A percentile compares a stretch with the other conserved stretches of the same genome.
These are phyloP conservation scores for Pentalonia nigronervosa DNA, from an alignment of 1,140 invertebrate genomes.

Conservation along the genomic window DNA sequence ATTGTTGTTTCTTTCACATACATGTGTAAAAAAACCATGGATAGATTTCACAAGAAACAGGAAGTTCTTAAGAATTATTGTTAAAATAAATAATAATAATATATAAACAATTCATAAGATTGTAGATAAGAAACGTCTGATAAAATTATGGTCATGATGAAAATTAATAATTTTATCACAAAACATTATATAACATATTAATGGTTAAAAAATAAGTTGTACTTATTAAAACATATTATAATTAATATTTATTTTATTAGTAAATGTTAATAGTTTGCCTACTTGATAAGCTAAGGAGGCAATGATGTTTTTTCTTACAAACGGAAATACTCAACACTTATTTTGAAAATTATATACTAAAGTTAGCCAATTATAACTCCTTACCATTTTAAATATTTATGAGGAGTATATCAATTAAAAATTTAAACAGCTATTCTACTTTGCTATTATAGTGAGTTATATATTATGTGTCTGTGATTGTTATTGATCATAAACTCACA, in stretches of 20 bases:
- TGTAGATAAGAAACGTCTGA: not conserved
- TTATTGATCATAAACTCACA: not conserved
- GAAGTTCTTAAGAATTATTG: not conserved
- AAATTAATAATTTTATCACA: not conserved
- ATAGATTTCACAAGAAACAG: not conserved
- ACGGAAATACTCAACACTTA: not conserved
- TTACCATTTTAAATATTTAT: not conserved
- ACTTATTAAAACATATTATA: not conserved
- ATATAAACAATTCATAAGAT: not conserved
- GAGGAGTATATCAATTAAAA: not conserved
- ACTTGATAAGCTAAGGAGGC: not conserved
- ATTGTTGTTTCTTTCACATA: not conserved
- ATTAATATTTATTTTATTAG: not conserved
- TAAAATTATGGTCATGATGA: not conserved
- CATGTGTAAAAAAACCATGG: not conserved
- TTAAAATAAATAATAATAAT: not conserved
- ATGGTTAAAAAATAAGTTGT: not conserved
- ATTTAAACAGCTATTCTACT: not conserved
- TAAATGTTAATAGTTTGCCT: not conserved
- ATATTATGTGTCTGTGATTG: not conserved
- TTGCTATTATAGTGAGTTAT: not conserved
- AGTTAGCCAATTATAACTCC: not conserved
- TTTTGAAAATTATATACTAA: not conserved
- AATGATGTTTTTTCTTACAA: not conserved
- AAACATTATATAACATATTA: too few species aligned